Base-by-base conservation (phyloP, 2,888 invertebrate genomes). In the Cryptocheilus praepositus region DNA sequence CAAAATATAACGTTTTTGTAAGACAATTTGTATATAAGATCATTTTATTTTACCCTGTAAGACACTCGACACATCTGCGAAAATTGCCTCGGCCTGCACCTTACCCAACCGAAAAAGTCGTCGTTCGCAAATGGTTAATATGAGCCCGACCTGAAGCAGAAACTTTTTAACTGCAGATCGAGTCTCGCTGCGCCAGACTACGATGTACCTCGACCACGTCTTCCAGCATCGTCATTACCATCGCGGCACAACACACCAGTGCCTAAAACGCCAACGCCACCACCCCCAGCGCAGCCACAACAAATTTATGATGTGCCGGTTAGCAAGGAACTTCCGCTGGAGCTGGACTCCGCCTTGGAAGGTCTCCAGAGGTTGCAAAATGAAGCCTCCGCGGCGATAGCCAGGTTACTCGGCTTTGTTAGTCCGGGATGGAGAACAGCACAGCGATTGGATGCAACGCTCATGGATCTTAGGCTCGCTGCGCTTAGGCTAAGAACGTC, bases 391-490 rank as follows among this genome's bases (percentile, higher is more conserved):
- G 92, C 93, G 61, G 94, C 96, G 45, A 95, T 96, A 71, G 93
- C 93, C n/a, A 92, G 93, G 86, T 90, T 95, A 64, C 91, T 95
- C 60, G 93, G 93, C 60, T 95, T 95, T 88, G 95, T 95, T 68
- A 91, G 92, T 75, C 94, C 95, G 25, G 93, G 93, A 64, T 97
- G 97, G 97, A 92, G 97, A 82, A 92, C 92, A 70, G 92, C 93
- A 71, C 95, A 95, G 28, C 94, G 94, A 83, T 90, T 98, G 70
- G 94, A 96, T 77, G 92, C 93, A 16, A 93, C 93, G 65, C 89
- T 96, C 52, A 93, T 95, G 90, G 96, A 97, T 86, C 93, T 98
- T 51, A 95, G 95, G 89, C 91, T 95, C 76, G 94, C 95, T 5
- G 95, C 95, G 53, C 92, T 93, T 5, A 91, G 95, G 60, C 90